Conservation (phyloP, 2,888 invertebrate genomes). For the Xanthia icteritia region DNA sequence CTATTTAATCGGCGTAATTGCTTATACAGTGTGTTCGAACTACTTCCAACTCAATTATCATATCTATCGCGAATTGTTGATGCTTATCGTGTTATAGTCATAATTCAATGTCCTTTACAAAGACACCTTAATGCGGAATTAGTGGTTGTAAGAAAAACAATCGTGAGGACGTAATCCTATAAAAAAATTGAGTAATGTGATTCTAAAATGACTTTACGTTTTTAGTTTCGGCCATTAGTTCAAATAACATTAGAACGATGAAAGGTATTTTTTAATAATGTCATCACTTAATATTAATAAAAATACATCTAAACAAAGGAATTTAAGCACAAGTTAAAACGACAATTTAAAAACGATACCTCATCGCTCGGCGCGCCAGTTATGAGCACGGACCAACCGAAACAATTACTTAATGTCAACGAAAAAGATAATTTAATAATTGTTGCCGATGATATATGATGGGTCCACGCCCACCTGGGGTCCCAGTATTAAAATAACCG, state of each 20-base stretch:
- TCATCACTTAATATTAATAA: conserved; percentile 67
- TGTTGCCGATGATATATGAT: conserved; percentile 88
- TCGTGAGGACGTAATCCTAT: conserved; percentile 4
- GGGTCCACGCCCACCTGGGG: conserved; percentile 88
- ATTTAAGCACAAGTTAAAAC: conserved; percentile 77
- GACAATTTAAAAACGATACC: conserved; percentile 83
- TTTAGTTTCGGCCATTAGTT: conserved; percentile 19
- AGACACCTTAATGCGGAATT: conserved; percentile 41
- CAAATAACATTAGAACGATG: conserved; percentile 30
- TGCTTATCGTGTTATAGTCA: conserved; percentile 63
- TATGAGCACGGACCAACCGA: conserved; percentile 79
- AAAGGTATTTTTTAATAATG: conserved; percentile 59
- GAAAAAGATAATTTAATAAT: conserved; percentile 90
- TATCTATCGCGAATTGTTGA: conserved; percentile 70
- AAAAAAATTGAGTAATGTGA: conserved; percentile 37
- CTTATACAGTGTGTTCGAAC: conserved; percentile 60
- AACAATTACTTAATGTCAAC: conserved; percentile 91
- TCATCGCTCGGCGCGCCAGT: conserved; percentile 81
- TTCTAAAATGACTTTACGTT: conserved; percentile 51
- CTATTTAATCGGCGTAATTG: conserved; percentile 78
- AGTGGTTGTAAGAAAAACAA: conserved; percentile 25
- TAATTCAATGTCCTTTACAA: conserved; percentile 40
- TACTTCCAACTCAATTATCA: conserved; percentile 67
- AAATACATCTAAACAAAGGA: conserved; percentile 77
- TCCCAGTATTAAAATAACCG: conserved; percentile 86